Evolutionary conservation across 2,888 invertebrate species (phyloP).

Genomic region (Meiosimyza decipiens): DNA sequence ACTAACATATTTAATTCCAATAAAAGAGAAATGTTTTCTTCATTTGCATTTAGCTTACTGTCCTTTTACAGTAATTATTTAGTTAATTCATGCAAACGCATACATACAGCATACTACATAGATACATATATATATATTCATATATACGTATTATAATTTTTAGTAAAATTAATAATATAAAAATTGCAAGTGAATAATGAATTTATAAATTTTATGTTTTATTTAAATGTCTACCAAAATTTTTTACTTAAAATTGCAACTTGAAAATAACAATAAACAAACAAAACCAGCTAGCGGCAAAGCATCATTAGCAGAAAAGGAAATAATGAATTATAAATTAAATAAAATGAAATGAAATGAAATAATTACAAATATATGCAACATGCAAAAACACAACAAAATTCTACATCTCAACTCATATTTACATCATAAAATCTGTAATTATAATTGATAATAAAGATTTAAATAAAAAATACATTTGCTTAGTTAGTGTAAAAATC

Average conservation of each 20-base stretch:
- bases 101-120: slow-evolving; percentile 16
- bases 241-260: slow-evolving; percentile 31
- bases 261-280: slow-evolving; percentile 27
- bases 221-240: slow-evolving; percentile 3
- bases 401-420: slow-evolving; percentile 46
- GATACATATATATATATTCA: slow-evolving; percentile 34
- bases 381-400: slow-evolving; percentile 34
- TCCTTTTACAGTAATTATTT: background rate
- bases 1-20: background rate
- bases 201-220: background rate
- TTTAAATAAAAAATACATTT: slow-evolving; percentile 50
- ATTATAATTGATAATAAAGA: slow-evolving; percentile 49
- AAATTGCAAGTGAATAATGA: background rate
- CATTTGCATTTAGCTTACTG: slow-evolving; percentile 27
- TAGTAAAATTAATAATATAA: background rate
- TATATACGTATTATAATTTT: slow-evolving; percentile 22
- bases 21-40: slow-evolving; percentile 2
- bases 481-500: slow-evolving; percentile 50
- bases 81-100: too few relatives aligned
- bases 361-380: slow-evolving; percentile 37
- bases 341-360: slow-evolving; percentile 28
- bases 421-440: slow-evolving; percentile 48
- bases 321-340: background rate
- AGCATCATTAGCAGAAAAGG: slow-evolving; percentile 29
- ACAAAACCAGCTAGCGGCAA: slow-evolving; percentile 26